These are phyloP conservation scores for Apodemia zela DNA, from an alignment of 2,888 invertebrate genomes.

Conservation along the genomic window DNA sequence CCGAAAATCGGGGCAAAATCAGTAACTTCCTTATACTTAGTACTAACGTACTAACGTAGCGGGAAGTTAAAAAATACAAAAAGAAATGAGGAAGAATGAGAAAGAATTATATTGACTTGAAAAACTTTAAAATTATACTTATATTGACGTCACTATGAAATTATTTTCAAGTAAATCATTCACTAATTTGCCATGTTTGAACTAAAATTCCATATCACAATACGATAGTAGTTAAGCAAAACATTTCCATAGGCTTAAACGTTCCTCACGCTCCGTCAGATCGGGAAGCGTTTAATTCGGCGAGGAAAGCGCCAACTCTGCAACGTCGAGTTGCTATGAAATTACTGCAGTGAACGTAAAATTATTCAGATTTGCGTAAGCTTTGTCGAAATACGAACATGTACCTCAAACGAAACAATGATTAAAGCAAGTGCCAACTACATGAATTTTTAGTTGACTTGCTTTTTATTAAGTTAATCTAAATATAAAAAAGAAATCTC, in stretches of 20 bases:
- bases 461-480: too few relatives aligned
- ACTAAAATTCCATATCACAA: background rate
- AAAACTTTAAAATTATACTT: too few relatives aligned
- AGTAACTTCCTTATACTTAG: too few relatives aligned
- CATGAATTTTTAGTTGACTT: too few relatives aligned
- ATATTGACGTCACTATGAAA: background rate
- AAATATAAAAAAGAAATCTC: too few relatives aligned
- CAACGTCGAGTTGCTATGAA: constrained; percentile 17
- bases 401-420: background rate
- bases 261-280: constrained; percentile 16
- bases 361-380: constrained; percentile 16
- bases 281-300: constrained; percentile 16
- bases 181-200: background rate
- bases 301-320: constrained; percentile 17
- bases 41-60: too few relatives aligned
- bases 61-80: too few relatives aligned
- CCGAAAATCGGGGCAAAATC: too few relatives aligned
- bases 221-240: constrained; percentile 1
- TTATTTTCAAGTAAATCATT: background rate
- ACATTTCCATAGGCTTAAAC: constrained; percentile 16
- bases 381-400: constrained; percentile 2
- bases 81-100: too few relatives aligned
- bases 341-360: constrained; percentile 16
- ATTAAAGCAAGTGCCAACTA: background rate
- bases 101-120: too few relatives aligned